phyloP scores from a whole-genome alignment of 2,888 invertebrate species.

The Orgyia antiqua region DNA sequence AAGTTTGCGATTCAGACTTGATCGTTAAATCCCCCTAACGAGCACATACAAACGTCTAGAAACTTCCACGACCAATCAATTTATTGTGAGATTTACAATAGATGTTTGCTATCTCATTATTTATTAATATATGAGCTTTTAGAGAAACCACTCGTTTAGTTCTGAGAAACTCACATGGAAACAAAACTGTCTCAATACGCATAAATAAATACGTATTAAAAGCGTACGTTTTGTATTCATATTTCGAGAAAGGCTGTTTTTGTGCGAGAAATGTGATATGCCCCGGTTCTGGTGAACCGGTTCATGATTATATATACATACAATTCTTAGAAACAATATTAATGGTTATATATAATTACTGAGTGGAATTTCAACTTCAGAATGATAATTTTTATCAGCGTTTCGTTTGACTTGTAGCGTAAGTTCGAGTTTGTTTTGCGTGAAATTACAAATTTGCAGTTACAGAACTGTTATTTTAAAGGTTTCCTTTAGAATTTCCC shows the following conservation, averaged over 20 bases:
- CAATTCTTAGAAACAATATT: slow-evolving; percentile 3
- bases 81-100: background rate
- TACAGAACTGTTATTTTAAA: too few relatives aligned
- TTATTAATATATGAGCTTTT: too few relatives aligned
- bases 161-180: too few relatives aligned
- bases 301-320: slow-evolving; percentile 1
- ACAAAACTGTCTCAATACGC: slow-evolving; percentile 2
- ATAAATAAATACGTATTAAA: too few relatives aligned
- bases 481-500: background rate
- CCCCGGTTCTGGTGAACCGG: slow-evolving; percentile 4
- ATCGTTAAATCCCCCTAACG: too few relatives aligned
- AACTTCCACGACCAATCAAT: slow-evolving; percentile 2
- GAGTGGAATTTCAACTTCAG: background rate
- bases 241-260: slow-evolving; percentile 5
- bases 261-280: slow-evolving; percentile 5
- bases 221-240: slow-evolving; percentile 1
- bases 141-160: too few relatives aligned
- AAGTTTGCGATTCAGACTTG: background rate
- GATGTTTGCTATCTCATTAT: background rate
- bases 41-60: slow-evolving; percentile 1
- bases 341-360: background rate
- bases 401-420: too few relatives aligned
- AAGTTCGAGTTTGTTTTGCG: too few relatives aligned
- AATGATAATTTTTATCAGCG: background rate
- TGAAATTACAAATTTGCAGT: too few relatives aligned